Evolutionary conservation across 2,113 vertebrate species (phyloP).

Genomic region (Brachionichthys hirsutus): DNA sequence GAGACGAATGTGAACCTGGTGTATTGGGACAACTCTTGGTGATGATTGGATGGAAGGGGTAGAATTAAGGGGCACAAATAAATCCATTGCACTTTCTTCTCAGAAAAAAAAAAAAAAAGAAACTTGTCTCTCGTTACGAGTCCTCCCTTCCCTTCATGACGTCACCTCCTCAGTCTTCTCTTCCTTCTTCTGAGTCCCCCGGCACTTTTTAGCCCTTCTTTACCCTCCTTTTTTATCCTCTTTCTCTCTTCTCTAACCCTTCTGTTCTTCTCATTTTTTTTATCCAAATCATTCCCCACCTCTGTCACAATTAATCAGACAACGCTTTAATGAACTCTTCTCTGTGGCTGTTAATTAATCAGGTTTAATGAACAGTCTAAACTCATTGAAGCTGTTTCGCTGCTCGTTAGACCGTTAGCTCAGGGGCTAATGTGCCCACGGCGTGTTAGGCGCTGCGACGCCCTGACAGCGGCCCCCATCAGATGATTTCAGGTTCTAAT

Average conservation of each 20-base stretch:
- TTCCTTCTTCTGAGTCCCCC: too few species aligned
- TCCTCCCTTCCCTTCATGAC: too few species aligned
- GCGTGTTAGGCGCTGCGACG: constrained; percentile 55
- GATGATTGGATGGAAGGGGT: too few species aligned
- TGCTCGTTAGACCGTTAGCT: constrained; percentile 67
- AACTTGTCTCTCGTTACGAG: too few species aligned
- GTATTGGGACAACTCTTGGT: too few species aligned
- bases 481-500: constrained; percentile 67
- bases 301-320: constrained; percentile 61
- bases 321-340: constrained; percentile 55
- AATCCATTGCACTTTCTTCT: too few species aligned
- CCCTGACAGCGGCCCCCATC: constrained; percentile 20
- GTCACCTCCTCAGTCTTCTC: too few species aligned
- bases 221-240: too few species aligned
- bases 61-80: too few species aligned
- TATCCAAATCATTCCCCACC: constrained; percentile 15
- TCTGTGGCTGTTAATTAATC: constrained; percentile 62
- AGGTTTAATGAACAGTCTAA: constrained; percentile 68
- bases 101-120: too few species aligned
- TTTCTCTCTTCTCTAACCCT: not conserved
- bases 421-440: constrained; percentile 39
- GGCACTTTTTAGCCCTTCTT: too few species aligned
- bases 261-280: constrained; percentile 32
- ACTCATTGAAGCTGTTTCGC: constrained; percentile 69
- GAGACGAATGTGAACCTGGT: too few species aligned